phyloP scores from a whole-genome alignment of 2,113 vertebrate species.

The Podarcis muralis region DNA sequence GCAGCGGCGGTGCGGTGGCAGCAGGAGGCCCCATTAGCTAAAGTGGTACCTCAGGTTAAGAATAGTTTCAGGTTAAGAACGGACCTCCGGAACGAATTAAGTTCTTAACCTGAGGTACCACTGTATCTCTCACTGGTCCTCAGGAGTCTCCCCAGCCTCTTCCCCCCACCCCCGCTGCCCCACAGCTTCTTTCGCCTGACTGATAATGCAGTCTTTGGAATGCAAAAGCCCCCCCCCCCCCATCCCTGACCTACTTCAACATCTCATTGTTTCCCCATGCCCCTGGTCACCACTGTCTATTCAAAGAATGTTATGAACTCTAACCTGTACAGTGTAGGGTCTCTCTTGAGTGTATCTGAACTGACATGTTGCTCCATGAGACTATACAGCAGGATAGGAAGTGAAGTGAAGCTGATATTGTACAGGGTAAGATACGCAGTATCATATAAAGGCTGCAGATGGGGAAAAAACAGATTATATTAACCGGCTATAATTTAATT shows the following conservation, averaged over 20 bases:
- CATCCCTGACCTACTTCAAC: neutral
- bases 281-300: neutral
- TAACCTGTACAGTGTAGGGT: conserved; percentile 92
- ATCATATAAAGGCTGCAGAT: conserved; percentile 91
- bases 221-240: neutral
- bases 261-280: neutral
- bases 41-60: too few relatives aligned
- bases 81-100: too few relatives aligned
- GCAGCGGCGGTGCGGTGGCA: too few relatives aligned
- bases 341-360: conserved; percentile 89
- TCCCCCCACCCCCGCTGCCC: too few relatives aligned
- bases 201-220: too few relatives aligned
- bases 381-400: conserved; percentile 95
- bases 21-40: too few relatives aligned
- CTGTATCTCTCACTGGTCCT: too few relatives aligned
- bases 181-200: too few relatives aligned
- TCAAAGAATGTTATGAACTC: conserved; percentile 13
- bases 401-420: conserved; percentile 99
- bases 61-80: too few relatives aligned
- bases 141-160: too few relatives aligned
- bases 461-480: conserved; percentile 36
- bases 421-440: conserved; percentile 97
- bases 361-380: conserved; percentile 95
- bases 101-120: too few relatives aligned
- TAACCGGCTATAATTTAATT: conserved; percentile 16